phyloP scores from a whole-genome alignment of 2,797 vertebrate genomes.

The Peromyscus attwateri region DNA sequence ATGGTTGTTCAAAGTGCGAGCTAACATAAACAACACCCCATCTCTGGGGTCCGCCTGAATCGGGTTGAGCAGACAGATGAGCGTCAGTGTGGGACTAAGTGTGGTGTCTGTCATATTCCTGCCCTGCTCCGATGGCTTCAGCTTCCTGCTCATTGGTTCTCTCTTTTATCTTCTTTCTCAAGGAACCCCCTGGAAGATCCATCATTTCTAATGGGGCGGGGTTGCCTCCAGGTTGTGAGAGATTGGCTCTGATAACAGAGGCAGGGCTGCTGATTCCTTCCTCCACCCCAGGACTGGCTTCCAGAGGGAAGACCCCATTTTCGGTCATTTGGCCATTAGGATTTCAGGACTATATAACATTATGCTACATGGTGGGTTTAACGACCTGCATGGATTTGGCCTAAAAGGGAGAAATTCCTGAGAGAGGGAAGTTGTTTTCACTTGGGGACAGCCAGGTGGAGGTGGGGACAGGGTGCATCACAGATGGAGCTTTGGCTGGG shows the following conservation, averaged over 20 bases:
- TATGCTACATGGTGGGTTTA: background rate
- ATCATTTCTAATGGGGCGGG: background rate
- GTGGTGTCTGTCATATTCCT: background rate
- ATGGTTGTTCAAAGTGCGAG: background rate
- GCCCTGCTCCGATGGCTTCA: background rate
- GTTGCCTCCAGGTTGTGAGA: background rate
- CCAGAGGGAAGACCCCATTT: background rate
- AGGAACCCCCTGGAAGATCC: background rate
- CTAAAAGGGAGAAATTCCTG: background rate
- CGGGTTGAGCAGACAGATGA: background rate
- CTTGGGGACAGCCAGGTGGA: background rate
- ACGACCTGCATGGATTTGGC: background rate
- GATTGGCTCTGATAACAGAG: background rate
- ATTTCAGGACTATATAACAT: background rate
- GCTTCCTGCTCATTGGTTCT: background rate
- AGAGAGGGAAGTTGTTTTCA: background rate
- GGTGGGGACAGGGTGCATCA: background rate
- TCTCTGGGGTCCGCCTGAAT: background rate
- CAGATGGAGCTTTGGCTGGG: constrained; percentile 43
- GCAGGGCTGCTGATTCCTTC: background rate
- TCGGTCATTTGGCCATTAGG: background rate
- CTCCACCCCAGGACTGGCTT: background rate
- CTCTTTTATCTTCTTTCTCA: background rate
- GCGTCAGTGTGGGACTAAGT: fast-evolving
- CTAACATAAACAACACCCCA: background rate